These are phyloP conservation scores for Polyergus mexicanus DNA, from an alignment of 1,140 invertebrate genomes.

Conservation along the genomic window DNA sequence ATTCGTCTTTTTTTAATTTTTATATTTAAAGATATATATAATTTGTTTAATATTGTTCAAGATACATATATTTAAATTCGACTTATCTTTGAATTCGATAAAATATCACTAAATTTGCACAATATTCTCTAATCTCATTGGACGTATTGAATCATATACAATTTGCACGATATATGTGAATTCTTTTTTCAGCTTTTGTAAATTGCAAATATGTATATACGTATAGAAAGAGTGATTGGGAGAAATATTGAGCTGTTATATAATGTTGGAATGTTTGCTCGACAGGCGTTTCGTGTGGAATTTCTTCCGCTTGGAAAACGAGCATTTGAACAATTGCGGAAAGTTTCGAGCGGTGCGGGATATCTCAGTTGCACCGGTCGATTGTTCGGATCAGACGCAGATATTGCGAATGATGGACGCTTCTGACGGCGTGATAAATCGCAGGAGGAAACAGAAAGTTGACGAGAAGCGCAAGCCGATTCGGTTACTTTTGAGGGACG, in stretches of 20 bases:
- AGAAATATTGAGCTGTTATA: not conserved
- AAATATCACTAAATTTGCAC: not conserved
- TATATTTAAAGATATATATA: not conserved
- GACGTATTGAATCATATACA: not conserved
- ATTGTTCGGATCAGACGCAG: conserved; percentile 94
- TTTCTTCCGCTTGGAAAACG: conserved; percentile 99
- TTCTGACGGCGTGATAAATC: conserved; percentile 92
- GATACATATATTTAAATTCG: not conserved
- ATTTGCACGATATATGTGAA: conserved; percentile 50
- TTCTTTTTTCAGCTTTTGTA: not conserved
- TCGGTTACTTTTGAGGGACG: conserved; percentile 43
- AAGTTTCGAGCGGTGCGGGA: conserved; percentile 98
- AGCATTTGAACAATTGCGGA: conserved; percentile 99
- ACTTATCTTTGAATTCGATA: not conserved
- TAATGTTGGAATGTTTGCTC: conserved; percentile 47
- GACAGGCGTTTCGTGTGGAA: conserved; percentile 75
- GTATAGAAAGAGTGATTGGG: not conserved
- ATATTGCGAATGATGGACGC: conserved; percentile 98
- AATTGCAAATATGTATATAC: not conserved
- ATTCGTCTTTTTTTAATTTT: conserved; percentile 33
- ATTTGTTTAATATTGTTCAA: not conserved
- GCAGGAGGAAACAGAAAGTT: conserved; percentile 85
- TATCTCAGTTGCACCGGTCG: conserved; percentile 97
- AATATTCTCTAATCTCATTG: conserved; percentile 11
- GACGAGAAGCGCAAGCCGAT: conserved; percentile 57